Percentiles rank a stretch among this genome's conserved stretches.
These are phyloP conservation scores for Buteo buteo DNA, from an alignment of 2,113 vertebrate species.

Conservation along the genomic window DNA sequence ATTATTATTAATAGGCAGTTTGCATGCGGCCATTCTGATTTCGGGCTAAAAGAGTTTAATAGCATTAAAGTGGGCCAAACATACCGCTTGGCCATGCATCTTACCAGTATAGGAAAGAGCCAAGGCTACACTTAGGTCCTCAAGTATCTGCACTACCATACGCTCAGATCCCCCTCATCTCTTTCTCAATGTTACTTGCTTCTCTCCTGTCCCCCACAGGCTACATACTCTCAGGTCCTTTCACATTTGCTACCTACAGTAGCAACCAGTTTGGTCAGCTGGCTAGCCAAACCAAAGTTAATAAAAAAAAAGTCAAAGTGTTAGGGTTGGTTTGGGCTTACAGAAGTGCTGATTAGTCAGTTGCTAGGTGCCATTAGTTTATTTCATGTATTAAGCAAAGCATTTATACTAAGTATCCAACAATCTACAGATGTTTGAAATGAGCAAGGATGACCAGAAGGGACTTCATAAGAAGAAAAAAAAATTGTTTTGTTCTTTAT, in stretches of 20 bases:
- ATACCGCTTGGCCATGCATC: neutral
- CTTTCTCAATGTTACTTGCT: neutral
- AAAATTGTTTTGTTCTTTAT: neutral
- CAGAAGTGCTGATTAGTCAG: neutral
- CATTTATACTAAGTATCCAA: neutral
- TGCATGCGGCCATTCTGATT: neutral
- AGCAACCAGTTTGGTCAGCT: neutral
- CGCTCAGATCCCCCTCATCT: neutral
- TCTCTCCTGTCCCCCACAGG: neutral
- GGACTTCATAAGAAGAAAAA: neutral
- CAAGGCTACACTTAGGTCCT: neutral
- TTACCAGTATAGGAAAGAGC: neutral
- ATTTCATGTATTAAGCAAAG: neutral
- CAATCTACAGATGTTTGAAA: neutral
- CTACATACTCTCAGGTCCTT: neutral
- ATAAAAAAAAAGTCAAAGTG: neutral
- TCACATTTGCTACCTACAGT: neutral
- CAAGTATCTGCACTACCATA: neutral
- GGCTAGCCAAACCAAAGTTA: neutral
- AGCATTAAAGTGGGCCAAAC: neutral
- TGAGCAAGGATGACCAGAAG: neutral
- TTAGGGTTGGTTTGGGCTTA: neutral
- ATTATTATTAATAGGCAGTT: neutral
- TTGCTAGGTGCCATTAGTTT: neutral
- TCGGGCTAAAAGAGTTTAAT: neutral